These are phyloP conservation scores for Deroplatys truncata DNA, from an alignment of 2,888 invertebrate genomes.

Conservation along the genomic window DNA sequence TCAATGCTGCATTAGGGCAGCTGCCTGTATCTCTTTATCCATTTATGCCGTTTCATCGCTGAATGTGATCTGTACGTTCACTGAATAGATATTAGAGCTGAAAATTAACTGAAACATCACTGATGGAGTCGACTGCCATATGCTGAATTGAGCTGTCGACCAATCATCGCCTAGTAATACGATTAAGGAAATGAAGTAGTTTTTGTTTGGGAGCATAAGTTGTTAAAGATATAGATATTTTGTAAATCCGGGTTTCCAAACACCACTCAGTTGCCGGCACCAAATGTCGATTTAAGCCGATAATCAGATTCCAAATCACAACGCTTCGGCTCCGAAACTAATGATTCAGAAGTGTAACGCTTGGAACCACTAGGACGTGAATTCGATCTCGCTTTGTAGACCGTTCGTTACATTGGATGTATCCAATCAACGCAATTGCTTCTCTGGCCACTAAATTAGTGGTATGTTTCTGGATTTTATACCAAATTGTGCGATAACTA, in stretches of 20 bases:
- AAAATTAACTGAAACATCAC: background rate
- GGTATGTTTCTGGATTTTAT: no score
- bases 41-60: background rate
- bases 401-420: background rate
- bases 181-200: background rate
- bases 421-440: background rate
- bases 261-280: background rate
- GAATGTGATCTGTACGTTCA: background rate
- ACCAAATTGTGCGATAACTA: no score
- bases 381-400: background rate
- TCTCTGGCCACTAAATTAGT: no score
- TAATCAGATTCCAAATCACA: background rate
- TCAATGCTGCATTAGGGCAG: no score
- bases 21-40: no score
- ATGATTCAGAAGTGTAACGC: background rate
- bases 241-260: background rate
- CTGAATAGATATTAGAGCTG: background rate
- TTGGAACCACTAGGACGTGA: background rate
- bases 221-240: background rate
- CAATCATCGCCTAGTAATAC: background rate
- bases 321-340: background rate
- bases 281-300: background rate
- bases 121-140: background rate
- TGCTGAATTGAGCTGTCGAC: background rate
- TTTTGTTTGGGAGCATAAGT: background rate